Percentiles rank a stretch among this genome's conserved stretches.
Evolutionary conservation across 2,113 vertebrate species (phyloP).

Genomic region (Sorex araneus): DNA sequence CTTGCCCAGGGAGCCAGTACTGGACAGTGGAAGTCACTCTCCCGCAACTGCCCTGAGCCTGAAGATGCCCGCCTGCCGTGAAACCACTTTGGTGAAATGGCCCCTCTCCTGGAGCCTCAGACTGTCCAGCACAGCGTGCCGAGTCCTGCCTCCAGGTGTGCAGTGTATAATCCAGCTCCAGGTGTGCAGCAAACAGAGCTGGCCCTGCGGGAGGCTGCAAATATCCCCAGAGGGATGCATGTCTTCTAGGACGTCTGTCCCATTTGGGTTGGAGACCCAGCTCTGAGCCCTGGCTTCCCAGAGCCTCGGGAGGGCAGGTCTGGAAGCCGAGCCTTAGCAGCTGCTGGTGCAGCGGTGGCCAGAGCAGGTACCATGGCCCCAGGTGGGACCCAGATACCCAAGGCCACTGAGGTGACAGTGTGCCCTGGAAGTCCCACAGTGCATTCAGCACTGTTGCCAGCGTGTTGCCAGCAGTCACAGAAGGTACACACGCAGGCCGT

Average conservation of each 20-base stretch:
- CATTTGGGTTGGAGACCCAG: background rate
- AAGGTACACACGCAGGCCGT: too few relatives aligned
- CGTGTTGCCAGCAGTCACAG: too few relatives aligned
- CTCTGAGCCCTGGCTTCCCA: background rate
- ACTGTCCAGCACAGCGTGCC: background rate
- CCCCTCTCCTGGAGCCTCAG: background rate
- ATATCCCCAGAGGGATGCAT: fast-evolving
- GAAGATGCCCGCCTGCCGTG: too few relatives aligned
- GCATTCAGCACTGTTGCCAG: too few relatives aligned
- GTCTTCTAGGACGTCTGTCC: background rate
- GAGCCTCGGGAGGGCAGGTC: background rate
- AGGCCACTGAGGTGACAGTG: too few relatives aligned
- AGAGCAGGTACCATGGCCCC: background rate
- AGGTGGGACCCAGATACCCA: background rate
- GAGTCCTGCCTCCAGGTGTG: background rate
- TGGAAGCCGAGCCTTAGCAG: too few relatives aligned
- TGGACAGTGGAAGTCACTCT: background rate
- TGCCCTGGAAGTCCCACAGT: too few relatives aligned
- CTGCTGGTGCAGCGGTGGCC: background rate
- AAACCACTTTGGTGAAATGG: background rate
- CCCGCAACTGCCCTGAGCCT: too few relatives aligned
- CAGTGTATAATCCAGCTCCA: background rate
- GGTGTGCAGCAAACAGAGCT: background rate
- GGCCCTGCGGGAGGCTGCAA: background rate
- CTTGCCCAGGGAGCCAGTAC: too few relatives aligned